Evolutionary conservation across 2,797 vertebrate genomes (phyloP), one percentile per base, ranked within the genome.

Genomic region (Mus minutoides): DNA sequence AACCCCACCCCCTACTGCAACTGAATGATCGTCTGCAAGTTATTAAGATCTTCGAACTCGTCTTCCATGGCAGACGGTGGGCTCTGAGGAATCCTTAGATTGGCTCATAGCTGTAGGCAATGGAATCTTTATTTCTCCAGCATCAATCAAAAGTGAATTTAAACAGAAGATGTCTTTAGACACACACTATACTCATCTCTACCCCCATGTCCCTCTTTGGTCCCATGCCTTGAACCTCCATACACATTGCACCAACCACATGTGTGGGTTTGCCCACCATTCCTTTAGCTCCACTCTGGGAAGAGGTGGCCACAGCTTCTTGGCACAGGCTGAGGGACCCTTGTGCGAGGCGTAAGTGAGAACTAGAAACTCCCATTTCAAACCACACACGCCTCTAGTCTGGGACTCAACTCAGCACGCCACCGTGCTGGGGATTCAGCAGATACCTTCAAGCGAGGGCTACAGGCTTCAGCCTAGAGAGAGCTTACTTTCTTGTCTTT

Each of bases 291-390:
- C 92, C 56, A 96, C 90, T 85, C 22, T 0, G 80, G 82, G 91
- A 67, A 83, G 60, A 96, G 94, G 93, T n/a, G 77, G 95, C 94
- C 93, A 0, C 95, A 71, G 54, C 67, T 95, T 94, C 97, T 97
- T 98, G 97, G 97, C 97, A 94, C 37, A 19, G 4, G 0, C 37
- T 0, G 9, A 11, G 60, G 92, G 96, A 62, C 88, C 75, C 97
- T 97, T 96, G 94, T 95, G 80, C 96, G 88, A 97, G 97, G 94
- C 84, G 88, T 96, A 97, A 95, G 97, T 98, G 97, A 94, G 95
- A 98, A 71, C 83, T 97, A 97, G 96, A 97, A 97, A 95, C 95
- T 92, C 94, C 95, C 85, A 95, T 96, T 96, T 96, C 92, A 94
- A 96, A 96, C 90, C 88, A 97, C 96, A 98, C 92, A 94, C 92